Conservation (phyloP, 2,797 vertebrate genomes). For the Apogon talboti region DNA sequence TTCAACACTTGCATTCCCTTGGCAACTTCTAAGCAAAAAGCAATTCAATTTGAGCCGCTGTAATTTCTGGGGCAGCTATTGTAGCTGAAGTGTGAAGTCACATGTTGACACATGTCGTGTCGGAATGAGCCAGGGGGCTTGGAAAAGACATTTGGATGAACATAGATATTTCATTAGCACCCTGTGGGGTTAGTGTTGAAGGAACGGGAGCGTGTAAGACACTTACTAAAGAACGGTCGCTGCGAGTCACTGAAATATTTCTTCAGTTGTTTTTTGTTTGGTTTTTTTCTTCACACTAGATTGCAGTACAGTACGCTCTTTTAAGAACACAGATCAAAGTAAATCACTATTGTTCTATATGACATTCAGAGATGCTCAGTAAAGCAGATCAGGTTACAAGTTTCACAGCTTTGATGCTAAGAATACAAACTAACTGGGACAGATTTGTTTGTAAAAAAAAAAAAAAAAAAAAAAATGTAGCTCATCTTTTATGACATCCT, state of each 20-base stretch:
- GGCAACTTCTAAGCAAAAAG: slow-evolving; percentile 66
- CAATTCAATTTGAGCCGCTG: slow-evolving; percentile 68
- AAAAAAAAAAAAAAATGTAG: slow-evolving; percentile 26
- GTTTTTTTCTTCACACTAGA: slow-evolving; percentile 8
- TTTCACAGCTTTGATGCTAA: slow-evolving; percentile 59
- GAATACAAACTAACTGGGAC: slow-evolving; percentile 65
- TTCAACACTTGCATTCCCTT: slow-evolving; percentile 63
- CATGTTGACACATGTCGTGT: slow-evolving; percentile 87
- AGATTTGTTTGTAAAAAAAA: slow-evolving; percentile 46
- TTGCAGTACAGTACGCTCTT: slow-evolving; percentile 40
- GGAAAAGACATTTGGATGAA: slow-evolving; percentile 90
- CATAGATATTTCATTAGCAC: slow-evolving; percentile 96
- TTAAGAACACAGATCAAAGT: slow-evolving; percentile 53
- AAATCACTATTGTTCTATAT: slow-evolving; percentile 55
- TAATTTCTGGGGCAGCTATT: slow-evolving; percentile 75
- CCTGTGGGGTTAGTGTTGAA: slow-evolving; percentile 87
- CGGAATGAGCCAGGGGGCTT: slow-evolving; percentile 86
- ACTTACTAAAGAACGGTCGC: slow-evolving; percentile 83
- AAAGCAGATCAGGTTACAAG: slow-evolving; percentile 59
- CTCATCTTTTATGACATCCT: slow-evolving; percentile 53
- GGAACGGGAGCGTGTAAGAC: slow-evolving; percentile 82
- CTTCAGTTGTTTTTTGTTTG: slow-evolving; percentile 52
- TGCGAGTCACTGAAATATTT: slow-evolving; percentile 85
- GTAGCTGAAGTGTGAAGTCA: slow-evolving; percentile 82
- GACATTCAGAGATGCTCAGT: slow-evolving; percentile 49